These are phyloP conservation scores for Eulimnadia texana DNA, from an alignment of 1,140 invertebrate genomes.

Conservation along the genomic window DNA sequence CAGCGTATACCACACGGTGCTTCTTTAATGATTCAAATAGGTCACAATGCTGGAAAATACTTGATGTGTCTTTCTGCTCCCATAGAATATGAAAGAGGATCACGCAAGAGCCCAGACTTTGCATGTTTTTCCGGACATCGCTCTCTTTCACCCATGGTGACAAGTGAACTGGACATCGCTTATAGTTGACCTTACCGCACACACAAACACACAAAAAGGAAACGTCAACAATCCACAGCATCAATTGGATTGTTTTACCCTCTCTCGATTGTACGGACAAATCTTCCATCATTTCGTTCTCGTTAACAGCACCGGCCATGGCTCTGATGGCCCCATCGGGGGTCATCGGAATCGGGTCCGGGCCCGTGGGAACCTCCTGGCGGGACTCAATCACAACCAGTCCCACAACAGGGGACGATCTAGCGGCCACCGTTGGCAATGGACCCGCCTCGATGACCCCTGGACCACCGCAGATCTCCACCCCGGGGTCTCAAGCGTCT, in stretches of 20 bases:
- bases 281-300: not conserved
- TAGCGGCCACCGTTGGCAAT: too few species aligned
- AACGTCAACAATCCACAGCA: not conserved
- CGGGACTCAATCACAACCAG: slow-evolving; percentile 3
- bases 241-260: not conserved
- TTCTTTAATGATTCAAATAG: not conserved
- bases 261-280: not conserved
- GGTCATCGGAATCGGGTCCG: slow-evolving; percentile 2
- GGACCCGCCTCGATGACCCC: not conserved
- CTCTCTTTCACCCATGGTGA: too few species aligned
- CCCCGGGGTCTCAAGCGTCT: slow-evolving; percentile 59
- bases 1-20: too few species aligned
- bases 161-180: not conserved
- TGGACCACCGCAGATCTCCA: slow-evolving; percentile 36
- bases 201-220: not conserved
- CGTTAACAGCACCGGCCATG: not conserved
- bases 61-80: not conserved
- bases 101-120: not conserved
- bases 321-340: slow-evolving; percentile 10
- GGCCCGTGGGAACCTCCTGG: slow-evolving; percentile 1
- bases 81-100: not conserved
- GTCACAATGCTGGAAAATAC: not conserved
- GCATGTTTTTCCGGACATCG: not conserved
- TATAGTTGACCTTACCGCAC: not conserved
- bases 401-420: slow-evolving; percentile 2